Conservation (phyloP, 2,797 vertebrate species). For the Aselliscus stoliczkanus region DNA sequence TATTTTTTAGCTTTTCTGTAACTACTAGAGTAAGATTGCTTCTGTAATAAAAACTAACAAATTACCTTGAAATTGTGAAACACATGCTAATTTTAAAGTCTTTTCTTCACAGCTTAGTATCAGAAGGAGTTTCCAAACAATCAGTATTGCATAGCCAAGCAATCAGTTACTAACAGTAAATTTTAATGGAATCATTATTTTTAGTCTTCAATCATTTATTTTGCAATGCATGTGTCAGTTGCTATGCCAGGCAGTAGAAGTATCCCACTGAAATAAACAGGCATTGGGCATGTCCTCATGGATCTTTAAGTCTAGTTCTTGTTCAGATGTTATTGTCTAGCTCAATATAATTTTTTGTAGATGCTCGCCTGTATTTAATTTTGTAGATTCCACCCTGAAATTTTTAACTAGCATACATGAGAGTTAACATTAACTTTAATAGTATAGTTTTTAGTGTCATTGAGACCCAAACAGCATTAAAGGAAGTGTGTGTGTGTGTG, state of each 20-base stretch:
- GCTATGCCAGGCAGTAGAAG: too few relatives aligned
- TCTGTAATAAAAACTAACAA: neutral
- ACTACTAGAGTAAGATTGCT: neutral
- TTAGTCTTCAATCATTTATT: neutral
- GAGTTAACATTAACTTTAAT: neutral
- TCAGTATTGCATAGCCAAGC: neutral
- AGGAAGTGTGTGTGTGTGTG: neutral
- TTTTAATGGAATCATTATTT: neutral
- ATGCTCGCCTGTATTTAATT: neutral
- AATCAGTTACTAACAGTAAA: neutral
- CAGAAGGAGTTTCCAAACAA: neutral
- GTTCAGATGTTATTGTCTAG: neutral
- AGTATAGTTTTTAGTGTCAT: too few relatives aligned
- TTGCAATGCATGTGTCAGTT: neutral
- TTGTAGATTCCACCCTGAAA: neutral
- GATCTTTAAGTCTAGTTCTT: neutral
- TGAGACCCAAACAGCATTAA: neutral
- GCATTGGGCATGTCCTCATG: rapidly evolving
- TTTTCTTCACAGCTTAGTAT: neutral
- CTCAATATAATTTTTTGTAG: neutral
- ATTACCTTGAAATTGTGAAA: neutral
- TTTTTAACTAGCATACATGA: neutral
- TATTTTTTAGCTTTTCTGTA: neutral
- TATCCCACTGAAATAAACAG: neutral
- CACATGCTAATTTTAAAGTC: neutral